phyloP scores from a whole-genome alignment of 2,797 vertebrate genomes.

The Sebastes nivosus region DNA sequence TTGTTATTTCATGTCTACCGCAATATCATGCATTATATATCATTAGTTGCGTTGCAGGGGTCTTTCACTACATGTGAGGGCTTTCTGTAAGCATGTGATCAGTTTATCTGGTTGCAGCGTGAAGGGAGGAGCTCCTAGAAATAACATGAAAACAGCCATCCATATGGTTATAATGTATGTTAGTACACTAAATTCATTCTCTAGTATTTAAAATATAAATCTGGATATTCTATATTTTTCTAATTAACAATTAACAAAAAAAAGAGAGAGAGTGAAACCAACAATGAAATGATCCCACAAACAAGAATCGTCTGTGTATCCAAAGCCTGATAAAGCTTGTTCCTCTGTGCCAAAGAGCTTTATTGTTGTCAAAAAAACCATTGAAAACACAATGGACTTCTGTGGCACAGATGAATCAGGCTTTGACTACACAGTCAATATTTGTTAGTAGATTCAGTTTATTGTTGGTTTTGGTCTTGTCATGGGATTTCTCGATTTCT shows the following conservation, averaged over 20 bases:
- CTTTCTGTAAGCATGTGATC: background rate
- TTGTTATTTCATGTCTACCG: constrained; percentile 1
- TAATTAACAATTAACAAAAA: background rate
- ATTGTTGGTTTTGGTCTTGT: background rate
- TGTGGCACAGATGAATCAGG: constrained; percentile 7
- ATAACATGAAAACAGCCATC: background rate
- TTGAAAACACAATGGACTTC: constrained; percentile 6
- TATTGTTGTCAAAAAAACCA: background rate
- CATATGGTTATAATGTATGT: background rate
- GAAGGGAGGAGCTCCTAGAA: background rate
- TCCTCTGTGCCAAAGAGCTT: background rate
- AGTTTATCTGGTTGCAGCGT: background rate
- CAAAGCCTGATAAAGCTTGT: background rate
- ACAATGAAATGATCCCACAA: background rate
- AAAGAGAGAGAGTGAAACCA: background rate
- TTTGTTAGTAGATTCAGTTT: background rate
- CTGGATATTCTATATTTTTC: background rate
- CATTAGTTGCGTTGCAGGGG: background rate
- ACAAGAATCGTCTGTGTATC: background rate
- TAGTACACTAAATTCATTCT: background rate
- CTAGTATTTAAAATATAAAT: background rate
- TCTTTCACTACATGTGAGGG: background rate
- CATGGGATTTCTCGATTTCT: background rate
- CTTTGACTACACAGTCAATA: constrained; percentile 12
- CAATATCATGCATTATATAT: constrained; percentile 18